Evolutionary conservation across 2,888 invertebrate species (phyloP).

Genomic region (Flabesymbios commensalis): DNA sequence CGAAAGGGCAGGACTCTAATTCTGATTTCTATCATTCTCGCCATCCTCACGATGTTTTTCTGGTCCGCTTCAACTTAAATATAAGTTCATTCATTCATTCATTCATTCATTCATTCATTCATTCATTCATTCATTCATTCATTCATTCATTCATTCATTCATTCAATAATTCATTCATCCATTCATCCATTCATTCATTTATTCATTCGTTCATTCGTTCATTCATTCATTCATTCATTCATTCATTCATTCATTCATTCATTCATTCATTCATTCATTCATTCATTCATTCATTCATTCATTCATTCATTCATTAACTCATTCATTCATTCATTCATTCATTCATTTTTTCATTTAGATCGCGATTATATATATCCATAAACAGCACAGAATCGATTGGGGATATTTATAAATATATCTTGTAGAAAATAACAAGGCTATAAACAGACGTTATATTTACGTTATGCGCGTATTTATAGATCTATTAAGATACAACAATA

Average conservation of each 20-base stretch:
- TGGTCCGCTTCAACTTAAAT: too few species aligned
- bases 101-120: too few species aligned
- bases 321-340: neutral
- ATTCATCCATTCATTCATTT: too few species aligned
- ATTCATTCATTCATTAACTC: neutral
- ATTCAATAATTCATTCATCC: conserved; percentile 1
- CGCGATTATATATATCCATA: neutral
- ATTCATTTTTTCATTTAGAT: neutral
- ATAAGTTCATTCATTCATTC: too few species aligned
- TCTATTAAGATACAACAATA: too few species aligned
- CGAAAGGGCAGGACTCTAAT: too few species aligned
- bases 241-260: neutral
- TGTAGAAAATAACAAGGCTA: neutral
- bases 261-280: neutral
- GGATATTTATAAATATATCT: neutral
- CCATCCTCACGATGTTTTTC: too few species aligned
- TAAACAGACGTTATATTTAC: neutral
- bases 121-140: too few species aligned
- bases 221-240: neutral
- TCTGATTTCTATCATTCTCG: too few species aligned
- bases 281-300: neutral
- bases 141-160: too few species aligned
- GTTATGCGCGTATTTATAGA: neutral
- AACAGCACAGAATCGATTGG: neutral
- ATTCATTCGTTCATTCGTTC: too few species aligned